These are phyloP conservation scores for Drymonia ruficornis DNA, from an alignment of 2,888 invertebrate species.

Conservation along the genomic window DNA sequence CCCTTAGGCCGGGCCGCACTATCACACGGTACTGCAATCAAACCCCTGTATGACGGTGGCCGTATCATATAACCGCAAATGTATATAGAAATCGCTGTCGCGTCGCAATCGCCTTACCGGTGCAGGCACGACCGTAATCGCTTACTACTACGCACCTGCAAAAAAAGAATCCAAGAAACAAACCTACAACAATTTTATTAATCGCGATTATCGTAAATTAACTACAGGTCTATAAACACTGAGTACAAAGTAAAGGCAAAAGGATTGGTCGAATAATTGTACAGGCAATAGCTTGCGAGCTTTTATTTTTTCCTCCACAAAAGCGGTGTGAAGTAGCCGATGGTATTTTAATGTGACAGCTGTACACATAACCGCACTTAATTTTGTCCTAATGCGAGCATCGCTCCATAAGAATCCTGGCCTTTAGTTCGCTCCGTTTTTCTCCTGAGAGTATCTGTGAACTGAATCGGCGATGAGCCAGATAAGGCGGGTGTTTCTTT, in stretches of 20 bases:
- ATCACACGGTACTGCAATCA: too few relatives aligned
- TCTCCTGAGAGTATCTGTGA: conserved; percentile 71
- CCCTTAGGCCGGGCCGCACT: too few relatives aligned
- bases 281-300: conserved; percentile 63
- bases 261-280: conserved; percentile 73
- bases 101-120: too few relatives aligned
- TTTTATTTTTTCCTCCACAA: conserved; percentile 61
- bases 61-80: too few relatives aligned
- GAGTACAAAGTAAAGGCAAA: conserved; percentile 53
- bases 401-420: conserved; percentile 65
- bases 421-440: conserved; percentile 66
- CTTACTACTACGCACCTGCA: neutral
- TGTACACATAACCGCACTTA: conserved; percentile 82
- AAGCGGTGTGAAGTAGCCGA: conserved; percentile 67
- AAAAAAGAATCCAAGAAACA: conserved; percentile 18
- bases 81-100: too few relatives aligned
- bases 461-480: conserved; percentile 77
- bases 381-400: conserved; percentile 81
- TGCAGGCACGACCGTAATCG: too few relatives aligned
- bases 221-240: conserved; percentile 42
- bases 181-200: conserved; percentile 16
- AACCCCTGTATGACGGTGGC: too few relatives aligned
- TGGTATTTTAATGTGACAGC: conserved; percentile 82
- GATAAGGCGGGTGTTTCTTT: conserved; percentile 80
- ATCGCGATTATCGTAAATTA: conserved; percentile 48